Evolutionary conservation across 2,797 vertebrate genomes (phyloP), one percentile per base, ranked within the genome.

Genomic region (Oceanodroma leucorhoa): DNA sequence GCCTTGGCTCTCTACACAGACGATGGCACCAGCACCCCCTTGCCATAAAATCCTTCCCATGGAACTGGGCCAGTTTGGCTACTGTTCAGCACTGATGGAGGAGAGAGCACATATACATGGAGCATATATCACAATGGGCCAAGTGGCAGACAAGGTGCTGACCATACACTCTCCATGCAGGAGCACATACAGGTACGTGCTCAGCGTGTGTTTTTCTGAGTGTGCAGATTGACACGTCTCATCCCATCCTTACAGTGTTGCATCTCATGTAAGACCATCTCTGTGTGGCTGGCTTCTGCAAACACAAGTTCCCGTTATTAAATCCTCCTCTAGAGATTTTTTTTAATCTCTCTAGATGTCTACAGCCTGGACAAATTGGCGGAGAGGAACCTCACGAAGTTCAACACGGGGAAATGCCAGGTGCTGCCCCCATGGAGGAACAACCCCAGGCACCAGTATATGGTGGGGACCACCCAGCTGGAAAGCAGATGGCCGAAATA

Each of bases 41-140:
- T 2, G 15, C 32, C 7, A 19, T 55, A 10, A 3, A 9, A 50
- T 64, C 32, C 24, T 67, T 46, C 46, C 21, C 4, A 0, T 10
- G 27, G 34, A 32, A 7, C 21, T 2, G 38, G 24, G 34, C 11
- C 3, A 3, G 11, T 9, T 26, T 1, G 1, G n/a, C 24, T 26
- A 29, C 12, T 1, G 0, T 20, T 41, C 24, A 34, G 30, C 11
- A 18, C 22, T 6, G 24, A 6, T 12, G 38, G 21, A 89, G 16
- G 26, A 46, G 9, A 38, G 40, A 46, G 9, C 9, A 57, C 38
- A 11, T 23, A 22, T 0, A 11, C 7, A 4, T 1, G 6, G 41
- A 51, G 5, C 3, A 1, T 5, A 5, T 26, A 20, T 16, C 30
- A 20, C 67, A 51, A 13, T 0, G 1, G 12, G 9, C 11, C 26